These are phyloP conservation scores for Coenonympha glycerion DNA, from an alignment of 2,888 invertebrate species.

Conservation along the genomic window DNA sequence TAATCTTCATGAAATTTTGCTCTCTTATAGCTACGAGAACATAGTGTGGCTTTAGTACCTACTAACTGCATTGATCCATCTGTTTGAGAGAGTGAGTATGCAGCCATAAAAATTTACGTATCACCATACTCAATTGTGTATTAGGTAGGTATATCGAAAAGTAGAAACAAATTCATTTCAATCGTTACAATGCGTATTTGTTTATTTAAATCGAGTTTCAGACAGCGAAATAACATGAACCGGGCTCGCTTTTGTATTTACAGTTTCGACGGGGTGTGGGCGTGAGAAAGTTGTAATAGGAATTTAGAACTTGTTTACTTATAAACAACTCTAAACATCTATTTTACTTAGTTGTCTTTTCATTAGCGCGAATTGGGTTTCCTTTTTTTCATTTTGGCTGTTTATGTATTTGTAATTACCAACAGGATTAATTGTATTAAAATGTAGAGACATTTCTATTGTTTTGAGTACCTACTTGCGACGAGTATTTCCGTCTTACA, in stretches of 20 bases:
- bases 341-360: conserved; percentile 36
- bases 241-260: conserved; percentile 45
- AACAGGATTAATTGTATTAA: not conserved
- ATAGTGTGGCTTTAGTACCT: too few species aligned
- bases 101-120: too few species aligned
- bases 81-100: too few species aligned
- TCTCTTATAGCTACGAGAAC: too few species aligned
- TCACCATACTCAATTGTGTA: too few species aligned
- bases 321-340: conserved; percentile 49
- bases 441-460: not conserved
- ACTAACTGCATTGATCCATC: too few species aligned
- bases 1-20: too few species aligned
- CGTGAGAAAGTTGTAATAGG: conserved; percentile 58
- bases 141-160: too few species aligned
- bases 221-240: conserved; percentile 43
- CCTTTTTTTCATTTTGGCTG: conserved; percentile 23
- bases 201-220: conserved; percentile 34
- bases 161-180: conserved; percentile 15
- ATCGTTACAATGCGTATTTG: conserved; percentile 23
- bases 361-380: conserved; percentile 34
- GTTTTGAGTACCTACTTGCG: conserved; percentile 1
- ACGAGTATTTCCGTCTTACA: too few species aligned
- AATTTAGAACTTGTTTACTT: conserved; percentile 50
- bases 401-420: not conserved
- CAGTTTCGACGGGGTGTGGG: conserved; percentile 35